Base-by-base conservation (phyloP, 1,140 invertebrate species). In the Phortica variegata region DNA sequence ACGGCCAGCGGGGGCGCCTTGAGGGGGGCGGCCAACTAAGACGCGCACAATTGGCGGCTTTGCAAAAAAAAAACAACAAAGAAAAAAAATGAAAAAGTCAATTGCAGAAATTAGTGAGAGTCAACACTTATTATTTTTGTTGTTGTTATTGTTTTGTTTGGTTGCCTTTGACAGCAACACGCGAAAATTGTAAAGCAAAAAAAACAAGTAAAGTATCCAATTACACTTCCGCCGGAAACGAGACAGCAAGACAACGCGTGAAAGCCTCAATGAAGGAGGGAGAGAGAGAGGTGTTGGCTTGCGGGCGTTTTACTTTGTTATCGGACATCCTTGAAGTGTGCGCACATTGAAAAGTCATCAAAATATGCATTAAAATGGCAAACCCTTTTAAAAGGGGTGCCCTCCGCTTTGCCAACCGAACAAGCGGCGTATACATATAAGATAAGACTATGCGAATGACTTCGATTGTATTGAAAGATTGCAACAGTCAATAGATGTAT, bases 141-240 rank as follows among this genome's bases (percentile, higher is more conserved):
- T 21, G 32, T 41, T 40, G 39, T 15, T 48, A 42, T 52, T 49
- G 46, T 23, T 49, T 29, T 9, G 38, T 46, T 31, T 49, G 46
- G n/a, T n/a, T n/a, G n/a, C n/a, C n/a, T n/a, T n/a, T n/a, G n/a
- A n/a, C n/a, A n/a, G n/a, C n/a, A n/a, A n/a, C 47, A 16, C 54
- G 47, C 58, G 61, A 43, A 40, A 51, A 60, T 57, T 60, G 65
- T 63, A 60, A 66, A n/a, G n/a, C n/a, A n/a, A n/a, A n/a, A n/a
- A n/a, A n/a, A n/a, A n/a, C n/a, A n/a, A n/a, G n/a, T n/a, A n/a
- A 71, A 71, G 65, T 71, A 71, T 71, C 66, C 66, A 71, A 71
- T 71, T 71, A 71, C 66, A 63, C 60, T 57, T 71, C 66, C 66
- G 66, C 51, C 66, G 66, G 66, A 71, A 71, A 71, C 62, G 20